A percentile compares a stretch with the other conserved stretches of the same genome.
Evolutionary conservation across 2,113 vertebrate species (phyloP).

Genomic region (Dascyllus trimaculatus): DNA sequence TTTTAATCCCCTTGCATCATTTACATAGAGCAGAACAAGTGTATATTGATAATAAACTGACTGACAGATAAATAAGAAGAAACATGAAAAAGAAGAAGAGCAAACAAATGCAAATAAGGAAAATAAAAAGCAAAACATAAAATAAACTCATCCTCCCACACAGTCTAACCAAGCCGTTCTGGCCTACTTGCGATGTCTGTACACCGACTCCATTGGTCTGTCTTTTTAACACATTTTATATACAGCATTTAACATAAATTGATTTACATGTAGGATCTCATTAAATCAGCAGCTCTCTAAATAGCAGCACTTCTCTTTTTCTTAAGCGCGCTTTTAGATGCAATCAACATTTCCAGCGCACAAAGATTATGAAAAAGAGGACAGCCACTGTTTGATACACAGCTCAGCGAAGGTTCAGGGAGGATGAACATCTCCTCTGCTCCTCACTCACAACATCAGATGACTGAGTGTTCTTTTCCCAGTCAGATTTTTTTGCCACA

Average conservation of each 20-base stretch:
- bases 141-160: neutral
- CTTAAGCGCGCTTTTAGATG: neutral
- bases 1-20: neutral
- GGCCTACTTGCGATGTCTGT: neutral
- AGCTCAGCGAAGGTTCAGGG: neutral
- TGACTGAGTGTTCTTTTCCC: neutral
- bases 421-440: too few relatives aligned
- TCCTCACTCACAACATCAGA: neutral
- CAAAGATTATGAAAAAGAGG: neutral
- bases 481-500: slow-evolving; percentile 17
- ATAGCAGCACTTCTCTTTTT: neutral
- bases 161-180: neutral
- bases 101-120: neutral
- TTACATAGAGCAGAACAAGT: neutral
- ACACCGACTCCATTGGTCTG: neutral
- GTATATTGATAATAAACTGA: neutral
- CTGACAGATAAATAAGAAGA: neutral
- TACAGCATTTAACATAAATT: neutral
- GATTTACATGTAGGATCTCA: neutral
- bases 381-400: neutral
- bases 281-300: neutral
- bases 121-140: neutral
- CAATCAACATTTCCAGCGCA: neutral
- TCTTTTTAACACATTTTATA: neutral
- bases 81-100: too few relatives aligned